Evolutionary conservation across 2,797 vertebrate genomes (phyloP), one percentile per base, ranked within the genome.

Genomic region (Leptoclinus maculatus): DNA sequence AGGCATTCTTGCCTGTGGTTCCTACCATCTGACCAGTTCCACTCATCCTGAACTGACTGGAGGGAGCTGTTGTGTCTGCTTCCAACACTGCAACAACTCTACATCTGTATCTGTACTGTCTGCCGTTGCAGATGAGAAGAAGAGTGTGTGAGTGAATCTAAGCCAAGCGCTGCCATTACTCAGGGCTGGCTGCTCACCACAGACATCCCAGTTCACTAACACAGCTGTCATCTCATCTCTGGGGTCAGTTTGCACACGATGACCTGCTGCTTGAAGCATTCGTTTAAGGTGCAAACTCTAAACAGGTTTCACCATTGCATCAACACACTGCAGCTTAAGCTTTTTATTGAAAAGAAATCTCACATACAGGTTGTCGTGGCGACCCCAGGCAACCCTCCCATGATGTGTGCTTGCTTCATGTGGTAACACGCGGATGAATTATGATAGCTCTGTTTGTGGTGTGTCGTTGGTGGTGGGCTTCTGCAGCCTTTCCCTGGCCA

Each of bases 201-300:
- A 78, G 83, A 71, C 83, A 56, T 71, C 82, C 75, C 82, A 79
- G 73, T 74, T 85, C 83, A 83, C 73, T 82, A 59, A 87, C 91
- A 88, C 91, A 92, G 86, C 88, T 91, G 89, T 90, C 89, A 85
- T 71, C 74, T 80, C 83, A 72, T 89, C 89, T 89, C 83, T 51
- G 5, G 87, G 89, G 89, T 90, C 86, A 84, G 76, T 84, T 78
- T 84, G 14, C 65, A 82, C 80, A 91, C 47, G 78, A 83, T 76
- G 85, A 90, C 89, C 88, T 73, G 82, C 78, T 80, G 79, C 83
- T 83, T 76, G 54, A 75, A 56, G 41, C 78, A 17, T 84, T 86
- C 57, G 71, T 83, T 83, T 59, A 63, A 86, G 72, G 76, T 74
- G 75, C 36, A 73, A 49, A n/a, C 45, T 41, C 39, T 3, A 21